These are phyloP conservation scores for Scophthalmus maximus DNA, from an alignment of 2,113 vertebrate species.

Conservation along the genomic window DNA sequence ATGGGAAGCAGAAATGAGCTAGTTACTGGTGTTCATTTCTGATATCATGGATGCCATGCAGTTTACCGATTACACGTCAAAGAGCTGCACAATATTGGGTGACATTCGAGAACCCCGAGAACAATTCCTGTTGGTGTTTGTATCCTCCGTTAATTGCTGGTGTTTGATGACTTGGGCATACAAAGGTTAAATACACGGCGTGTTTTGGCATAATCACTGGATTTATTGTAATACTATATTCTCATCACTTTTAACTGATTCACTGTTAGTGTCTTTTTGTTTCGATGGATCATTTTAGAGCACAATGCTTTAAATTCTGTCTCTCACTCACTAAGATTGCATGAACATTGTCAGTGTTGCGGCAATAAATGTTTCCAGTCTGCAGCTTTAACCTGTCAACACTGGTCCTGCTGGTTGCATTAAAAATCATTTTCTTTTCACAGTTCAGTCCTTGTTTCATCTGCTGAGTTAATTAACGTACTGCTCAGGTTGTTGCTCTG, in stretches of 20 bases:
- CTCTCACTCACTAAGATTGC: too few species aligned
- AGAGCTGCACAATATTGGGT: background rate
- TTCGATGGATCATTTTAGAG: background rate
- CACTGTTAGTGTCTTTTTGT: background rate
- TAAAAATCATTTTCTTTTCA: background rate
- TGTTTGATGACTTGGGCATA: background rate
- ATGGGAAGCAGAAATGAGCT: constrained; percentile 9
- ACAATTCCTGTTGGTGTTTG: background rate
- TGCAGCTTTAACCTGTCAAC: background rate
- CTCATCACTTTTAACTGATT: background rate
- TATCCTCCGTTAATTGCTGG: background rate
- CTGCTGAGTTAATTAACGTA: background rate
- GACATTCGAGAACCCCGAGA: background rate
- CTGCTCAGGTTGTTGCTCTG: background rate
- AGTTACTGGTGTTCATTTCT: background rate
- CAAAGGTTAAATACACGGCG: background rate
- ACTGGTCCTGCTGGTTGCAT: background rate
- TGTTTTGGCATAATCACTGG: background rate
- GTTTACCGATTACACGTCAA: background rate
- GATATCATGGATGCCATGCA: constrained; percentile 4
- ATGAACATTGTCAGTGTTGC: background rate
- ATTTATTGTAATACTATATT: background rate
- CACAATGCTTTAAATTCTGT: background rate
- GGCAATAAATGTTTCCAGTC: background rate
- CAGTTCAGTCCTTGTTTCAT: background rate